These are phyloP conservation scores for Spisula solida DNA, from an alignment of 2,888 invertebrate species.

Conservation along the genomic window DNA sequence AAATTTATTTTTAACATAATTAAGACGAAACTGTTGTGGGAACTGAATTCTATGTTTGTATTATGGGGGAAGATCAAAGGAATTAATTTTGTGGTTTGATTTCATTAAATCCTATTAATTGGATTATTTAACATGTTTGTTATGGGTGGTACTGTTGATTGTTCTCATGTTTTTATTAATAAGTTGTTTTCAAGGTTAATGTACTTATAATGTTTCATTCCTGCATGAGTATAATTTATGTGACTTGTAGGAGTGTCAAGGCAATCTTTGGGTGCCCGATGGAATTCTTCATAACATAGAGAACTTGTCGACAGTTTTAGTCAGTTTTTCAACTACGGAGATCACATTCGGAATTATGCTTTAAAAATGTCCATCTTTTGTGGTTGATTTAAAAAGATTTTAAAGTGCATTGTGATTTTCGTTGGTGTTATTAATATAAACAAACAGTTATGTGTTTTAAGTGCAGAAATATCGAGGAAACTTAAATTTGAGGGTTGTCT, in stretches of 20 bases:
- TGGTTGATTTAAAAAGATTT: not conserved
- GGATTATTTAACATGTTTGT: not conserved
- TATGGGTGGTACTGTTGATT: not conserved
- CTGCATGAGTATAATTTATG: too few relatives aligned
- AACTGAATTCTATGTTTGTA: not conserved
- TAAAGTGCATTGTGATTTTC: not conserved
- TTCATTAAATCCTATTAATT: constrained; percentile 1
- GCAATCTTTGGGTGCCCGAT: too few relatives aligned
- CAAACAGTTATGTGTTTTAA: not conserved
- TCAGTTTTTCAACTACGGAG: too few relatives aligned
- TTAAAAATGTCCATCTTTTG: not conserved
- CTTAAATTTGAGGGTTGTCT: not conserved
- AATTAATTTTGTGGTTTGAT: not conserved
- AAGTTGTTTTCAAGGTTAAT: not conserved
- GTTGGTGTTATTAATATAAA: not conserved
- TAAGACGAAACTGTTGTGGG: not conserved
- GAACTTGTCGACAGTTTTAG: too few relatives aligned
- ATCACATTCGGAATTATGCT: not conserved
- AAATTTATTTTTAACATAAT: too few relatives aligned
- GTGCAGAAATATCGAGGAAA: not conserved
- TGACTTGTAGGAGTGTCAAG: not conserved
- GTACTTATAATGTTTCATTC: not conserved
- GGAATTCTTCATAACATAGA: too few relatives aligned
- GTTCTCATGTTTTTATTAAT: not conserved
- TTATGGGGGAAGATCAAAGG: not conserved